These are phyloP conservation scores for Brenthis ino DNA, from an alignment of 2,888 invertebrate species.

Conservation along the genomic window DNA sequence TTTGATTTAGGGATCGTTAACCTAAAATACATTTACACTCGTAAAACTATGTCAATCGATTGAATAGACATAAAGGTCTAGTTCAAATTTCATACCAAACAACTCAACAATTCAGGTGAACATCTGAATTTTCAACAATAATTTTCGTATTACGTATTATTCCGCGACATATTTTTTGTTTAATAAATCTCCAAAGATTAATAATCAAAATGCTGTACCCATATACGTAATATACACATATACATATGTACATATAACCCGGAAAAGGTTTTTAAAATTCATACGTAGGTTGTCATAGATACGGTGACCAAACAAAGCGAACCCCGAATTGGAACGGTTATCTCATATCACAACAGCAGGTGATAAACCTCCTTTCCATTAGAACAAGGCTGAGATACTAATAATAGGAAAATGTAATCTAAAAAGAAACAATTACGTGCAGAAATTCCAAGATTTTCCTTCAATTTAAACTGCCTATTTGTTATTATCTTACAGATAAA, in stretches of 20 bases:
- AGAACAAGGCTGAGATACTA: conserved; percentile 26
- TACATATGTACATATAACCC: background rate
- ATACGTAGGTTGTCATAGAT: conserved; percentile 47
- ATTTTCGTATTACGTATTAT: too few species aligned
- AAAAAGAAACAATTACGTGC: conserved; percentile 1
- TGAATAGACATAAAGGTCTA: too few species aligned
- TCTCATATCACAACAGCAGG: background rate
- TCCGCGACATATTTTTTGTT: too few species aligned
- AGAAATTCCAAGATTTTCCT: background rate
- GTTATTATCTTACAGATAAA: background rate
- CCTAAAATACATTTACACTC: too few species aligned
- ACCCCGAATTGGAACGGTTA: background rate
- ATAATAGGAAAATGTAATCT: conserved; percentile 11
- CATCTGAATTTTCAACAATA: too few species aligned
- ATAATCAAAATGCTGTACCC: too few species aligned
- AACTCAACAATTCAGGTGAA: too few species aligned
- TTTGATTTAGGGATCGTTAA: too few species aligned
- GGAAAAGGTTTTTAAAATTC: conserved; percentile 1
- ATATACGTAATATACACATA: too few species aligned
- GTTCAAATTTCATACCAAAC: too few species aligned
- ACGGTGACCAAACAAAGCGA: conserved; percentile 48
- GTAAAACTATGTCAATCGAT: too few species aligned
- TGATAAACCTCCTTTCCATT: conserved; percentile 13
- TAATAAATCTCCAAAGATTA: too few species aligned
- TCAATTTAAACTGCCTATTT: background rate